phyloP scores from a whole-genome alignment of 2,113 vertebrate genomes.

The Polyodon spathula region DNA sequence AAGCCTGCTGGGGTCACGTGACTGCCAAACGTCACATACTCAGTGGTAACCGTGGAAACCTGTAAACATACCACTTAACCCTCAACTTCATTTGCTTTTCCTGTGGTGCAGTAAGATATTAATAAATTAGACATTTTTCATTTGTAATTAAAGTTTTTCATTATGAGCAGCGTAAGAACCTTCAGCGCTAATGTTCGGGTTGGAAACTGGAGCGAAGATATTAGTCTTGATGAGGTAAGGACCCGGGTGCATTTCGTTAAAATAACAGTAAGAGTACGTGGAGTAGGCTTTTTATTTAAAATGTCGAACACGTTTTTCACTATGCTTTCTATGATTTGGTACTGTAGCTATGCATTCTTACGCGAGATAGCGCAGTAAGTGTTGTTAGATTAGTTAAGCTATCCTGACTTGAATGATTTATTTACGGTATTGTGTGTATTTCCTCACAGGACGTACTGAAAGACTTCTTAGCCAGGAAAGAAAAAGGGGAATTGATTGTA shows the following conservation, averaged over 20 bases:
- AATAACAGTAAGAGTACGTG: not conserved
- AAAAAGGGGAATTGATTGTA: constrained; percentile 63
- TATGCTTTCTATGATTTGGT: not conserved
- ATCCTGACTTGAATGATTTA: not conserved
- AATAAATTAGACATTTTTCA: not conserved
- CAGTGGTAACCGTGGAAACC: constrained; percentile 39
- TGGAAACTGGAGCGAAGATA: constrained; percentile 77
- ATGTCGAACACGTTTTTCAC: not conserved
- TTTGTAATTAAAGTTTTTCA: not conserved
- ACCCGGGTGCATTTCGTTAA: not conserved
- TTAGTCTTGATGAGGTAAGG: constrained; percentile 63
- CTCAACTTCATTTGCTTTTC: no score
- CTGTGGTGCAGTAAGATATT: not conserved
- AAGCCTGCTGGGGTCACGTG: no score
- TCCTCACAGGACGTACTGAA: constrained; percentile 58
- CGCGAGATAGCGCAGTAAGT: not conserved
- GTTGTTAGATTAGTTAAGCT: not conserved
- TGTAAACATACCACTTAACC: constrained; percentile 14
- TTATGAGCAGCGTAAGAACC: constrained; percentile 30
- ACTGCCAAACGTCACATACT: no score
- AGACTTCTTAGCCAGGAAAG: constrained; percentile 61
- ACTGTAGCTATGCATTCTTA: not conserved
- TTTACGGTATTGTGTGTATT: no score
- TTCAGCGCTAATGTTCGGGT: constrained; percentile 51
- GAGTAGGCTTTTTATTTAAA: no score